Evolutionary conservation across 2,888 invertebrate genomes (phyloP).

Genomic region (Tipula helvola): DNA sequence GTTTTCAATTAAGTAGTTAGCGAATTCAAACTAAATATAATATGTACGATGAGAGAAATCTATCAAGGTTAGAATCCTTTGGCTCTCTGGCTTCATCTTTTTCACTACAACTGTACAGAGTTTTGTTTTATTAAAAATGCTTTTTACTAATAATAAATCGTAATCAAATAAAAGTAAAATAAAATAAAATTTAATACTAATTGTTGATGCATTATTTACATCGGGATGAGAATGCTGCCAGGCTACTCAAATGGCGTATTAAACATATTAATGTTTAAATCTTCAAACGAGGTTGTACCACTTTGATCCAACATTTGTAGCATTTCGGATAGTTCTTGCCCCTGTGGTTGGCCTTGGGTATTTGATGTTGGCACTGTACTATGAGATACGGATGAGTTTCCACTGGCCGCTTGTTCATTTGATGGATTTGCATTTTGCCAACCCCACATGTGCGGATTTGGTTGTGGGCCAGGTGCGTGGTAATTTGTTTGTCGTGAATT

Average conservation of each 20-base stretch:
- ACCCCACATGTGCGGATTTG: constrained; percentile 59
- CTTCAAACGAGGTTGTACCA: constrained; percentile 72
- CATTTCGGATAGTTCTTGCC: constrained; percentile 82
- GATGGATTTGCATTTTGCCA: constrained; percentile 48
- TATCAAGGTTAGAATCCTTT: not conserved
- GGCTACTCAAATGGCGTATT: constrained; percentile 59
- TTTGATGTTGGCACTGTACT: constrained; percentile 28
- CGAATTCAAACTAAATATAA: not conserved
- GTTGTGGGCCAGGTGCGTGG: constrained; percentile 37
- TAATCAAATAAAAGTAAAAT: not conserved
- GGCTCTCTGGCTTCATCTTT: not conserved
- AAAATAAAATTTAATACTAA: not conserved
- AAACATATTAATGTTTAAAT: constrained; percentile 81
- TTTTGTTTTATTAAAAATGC: not conserved
- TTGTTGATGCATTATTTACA: not conserved
- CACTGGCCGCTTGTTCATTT: constrained; percentile 37
- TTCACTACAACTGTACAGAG: not conserved
- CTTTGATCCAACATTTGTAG: constrained; percentile 83
- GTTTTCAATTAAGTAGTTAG: not conserved
- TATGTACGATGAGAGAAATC: not conserved
- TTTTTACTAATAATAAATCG: not conserved
- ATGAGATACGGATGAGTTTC: constrained; percentile 33
- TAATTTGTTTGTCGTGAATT: constrained; percentile 41
- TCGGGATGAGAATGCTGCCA: not conserved
- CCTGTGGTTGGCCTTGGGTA: constrained; percentile 44